A percentile compares a stretch with the other conserved stretches of the same genome.
These are phyloP conservation scores for Vanessa atalanta DNA, from an alignment of 1,140 invertebrate genomes.

Conservation along the genomic window DNA sequence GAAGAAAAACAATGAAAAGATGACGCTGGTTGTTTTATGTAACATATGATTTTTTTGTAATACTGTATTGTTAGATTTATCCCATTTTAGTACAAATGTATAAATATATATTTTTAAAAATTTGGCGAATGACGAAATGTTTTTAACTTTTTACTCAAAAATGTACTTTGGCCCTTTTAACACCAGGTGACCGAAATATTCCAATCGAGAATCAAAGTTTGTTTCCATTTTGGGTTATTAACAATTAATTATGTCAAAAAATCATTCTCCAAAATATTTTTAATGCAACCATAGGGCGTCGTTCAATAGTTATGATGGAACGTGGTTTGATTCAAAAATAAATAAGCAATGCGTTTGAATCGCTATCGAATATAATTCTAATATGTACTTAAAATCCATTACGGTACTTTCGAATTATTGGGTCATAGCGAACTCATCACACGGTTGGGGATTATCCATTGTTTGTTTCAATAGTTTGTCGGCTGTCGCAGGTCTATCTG, in stretches of 20 bases:
- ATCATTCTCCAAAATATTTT: constrained; percentile 15
- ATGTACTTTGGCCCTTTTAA: too few relatives aligned
- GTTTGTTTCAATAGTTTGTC: constrained; percentile 32
- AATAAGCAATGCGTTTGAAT: constrained; percentile 43
- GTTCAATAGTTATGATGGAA: constrained; percentile 43
- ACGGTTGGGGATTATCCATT: constrained; percentile 46
- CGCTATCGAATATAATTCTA: constrained; percentile 22
- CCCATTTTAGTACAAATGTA: too few relatives aligned
- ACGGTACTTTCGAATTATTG: constrained; percentile 51
- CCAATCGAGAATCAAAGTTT: background rate
- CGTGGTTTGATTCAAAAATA: constrained; percentile 41
- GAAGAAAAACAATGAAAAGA: too few relatives aligned
- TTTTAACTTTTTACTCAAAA: too few relatives aligned
- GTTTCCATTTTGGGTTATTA: background rate
- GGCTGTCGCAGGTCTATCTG: constrained; percentile 20
- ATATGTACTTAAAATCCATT: constrained; percentile 35
- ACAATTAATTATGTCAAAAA: background rate
- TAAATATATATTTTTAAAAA: too few relatives aligned
- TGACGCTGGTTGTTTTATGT: too few relatives aligned
- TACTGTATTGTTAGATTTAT: too few relatives aligned
- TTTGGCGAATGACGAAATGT: too few relatives aligned
- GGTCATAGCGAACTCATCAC: constrained; percentile 46
- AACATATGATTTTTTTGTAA: too few relatives aligned
- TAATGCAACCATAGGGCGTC: constrained; percentile 20
- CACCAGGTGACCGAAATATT: background rate